Percentiles rank a stretch among this genome's conserved stretches.
Evolutionary conservation across 1,140 invertebrate species (phyloP).

Genomic region (Helicoverpa zea): DNA sequence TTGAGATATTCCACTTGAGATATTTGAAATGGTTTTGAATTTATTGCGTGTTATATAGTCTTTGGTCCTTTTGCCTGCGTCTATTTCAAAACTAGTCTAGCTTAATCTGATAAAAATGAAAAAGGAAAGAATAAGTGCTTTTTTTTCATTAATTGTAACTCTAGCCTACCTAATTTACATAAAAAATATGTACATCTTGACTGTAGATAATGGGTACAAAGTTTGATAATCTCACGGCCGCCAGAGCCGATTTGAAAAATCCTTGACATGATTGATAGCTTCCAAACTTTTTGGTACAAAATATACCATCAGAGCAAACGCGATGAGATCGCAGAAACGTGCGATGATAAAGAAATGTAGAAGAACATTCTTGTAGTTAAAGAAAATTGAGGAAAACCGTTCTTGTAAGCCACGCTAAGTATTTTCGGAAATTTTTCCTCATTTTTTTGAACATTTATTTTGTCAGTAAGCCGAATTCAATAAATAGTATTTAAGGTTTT

Average conservation of each 20-base stretch:
- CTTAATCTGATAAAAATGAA: background rate
- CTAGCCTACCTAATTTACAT: slow-evolving; percentile 35
- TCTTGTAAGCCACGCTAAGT: background rate
- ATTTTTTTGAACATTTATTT: too few species aligned
- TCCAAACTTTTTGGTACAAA: slow-evolving; percentile 34
- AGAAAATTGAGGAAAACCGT: slow-evolving; percentile 6
- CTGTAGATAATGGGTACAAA: slow-evolving; percentile 40
- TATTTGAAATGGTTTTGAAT: background rate
- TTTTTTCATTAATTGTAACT: slow-evolving; percentile 17
- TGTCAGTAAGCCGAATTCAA: too few species aligned
- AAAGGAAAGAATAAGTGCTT: background rate
- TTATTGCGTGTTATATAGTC: background rate
- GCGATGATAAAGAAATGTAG: slow-evolving; percentile 12
- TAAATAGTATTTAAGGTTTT: too few species aligned
- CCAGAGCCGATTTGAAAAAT: slow-evolving; percentile 44
- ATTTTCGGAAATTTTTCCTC: too few species aligned
- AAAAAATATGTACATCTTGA: slow-evolving; percentile 30
- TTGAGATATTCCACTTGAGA: background rate
- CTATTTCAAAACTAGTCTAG: background rate
- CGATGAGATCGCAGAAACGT: slow-evolving; percentile 24
- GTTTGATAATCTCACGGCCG: slow-evolving; percentile 41
- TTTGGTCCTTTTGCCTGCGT: background rate
- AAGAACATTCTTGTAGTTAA: slow-evolving; percentile 21
- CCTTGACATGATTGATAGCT: slow-evolving; percentile 46
- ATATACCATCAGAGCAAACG: slow-evolving; percentile 22